These are phyloP conservation scores for Echiichthys vipera DNA, from an alignment of 2,797 vertebrate species.

Conservation along the genomic window DNA sequence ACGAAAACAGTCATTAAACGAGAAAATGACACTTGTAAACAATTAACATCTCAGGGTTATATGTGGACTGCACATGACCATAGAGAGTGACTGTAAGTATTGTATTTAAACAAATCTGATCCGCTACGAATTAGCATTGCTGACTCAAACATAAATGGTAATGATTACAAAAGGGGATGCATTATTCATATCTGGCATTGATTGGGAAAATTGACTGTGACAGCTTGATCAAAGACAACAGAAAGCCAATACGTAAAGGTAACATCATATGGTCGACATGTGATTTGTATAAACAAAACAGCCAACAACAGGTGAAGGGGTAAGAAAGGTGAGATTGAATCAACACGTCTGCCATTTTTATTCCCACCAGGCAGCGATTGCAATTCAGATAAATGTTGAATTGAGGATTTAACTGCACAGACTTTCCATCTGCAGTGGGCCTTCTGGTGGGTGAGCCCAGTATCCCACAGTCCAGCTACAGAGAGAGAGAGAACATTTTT, in stretches of 20 bases:
- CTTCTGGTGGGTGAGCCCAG: neutral
- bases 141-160: conserved; percentile 7
- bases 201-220: conserved; percentile 31
- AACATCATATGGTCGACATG: conserved; percentile 26
- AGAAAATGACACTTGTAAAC: conserved; percentile 13
- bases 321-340: conserved; percentile 37
- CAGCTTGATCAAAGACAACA: conserved; percentile 49
- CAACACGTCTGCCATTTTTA: conserved; percentile 37
- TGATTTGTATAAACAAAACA: conserved; percentile 44
- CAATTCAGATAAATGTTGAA: neutral
- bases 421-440: neutral
- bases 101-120: conserved; percentile 24
- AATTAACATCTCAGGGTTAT: conserved; percentile 18
- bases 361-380: neutral
- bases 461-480: conserved; percentile 14
- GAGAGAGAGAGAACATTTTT: conserved; percentile 3
- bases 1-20: conserved; percentile 21
- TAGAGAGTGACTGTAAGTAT: neutral
- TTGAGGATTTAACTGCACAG: neutral
- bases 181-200: conserved; percentile 43
- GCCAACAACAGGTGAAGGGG: conserved; percentile 9
- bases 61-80: neutral
- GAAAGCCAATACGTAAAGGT: conserved; percentile 25
- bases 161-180: conserved; percentile 16
- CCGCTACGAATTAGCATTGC: conserved; percentile 14